Evolutionary conservation across 2,797 vertebrate genomes (phyloP).

Genomic region (Sebastes minor): DNA sequence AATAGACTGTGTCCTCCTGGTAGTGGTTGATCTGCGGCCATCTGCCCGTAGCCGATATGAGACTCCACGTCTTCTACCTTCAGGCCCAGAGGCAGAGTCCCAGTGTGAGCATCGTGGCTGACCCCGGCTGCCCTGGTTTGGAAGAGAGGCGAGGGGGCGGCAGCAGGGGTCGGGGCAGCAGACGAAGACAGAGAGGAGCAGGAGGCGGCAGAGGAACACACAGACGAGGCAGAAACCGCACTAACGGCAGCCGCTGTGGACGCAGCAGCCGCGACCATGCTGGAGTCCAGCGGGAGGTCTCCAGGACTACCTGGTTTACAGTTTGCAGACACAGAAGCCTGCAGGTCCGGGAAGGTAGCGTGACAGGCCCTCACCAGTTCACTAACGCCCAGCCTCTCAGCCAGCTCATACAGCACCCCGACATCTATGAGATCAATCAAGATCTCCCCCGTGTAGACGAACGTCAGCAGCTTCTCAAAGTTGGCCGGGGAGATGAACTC

Average conservation of each 20-base stretch:
- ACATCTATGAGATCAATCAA: constrained; percentile 95
- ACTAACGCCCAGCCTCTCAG: constrained; percentile 89
- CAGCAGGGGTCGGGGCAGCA: constrained; percentile 60
- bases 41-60: constrained; percentile 69
- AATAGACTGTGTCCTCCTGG: constrained; percentile 32
- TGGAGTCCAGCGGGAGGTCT: constrained; percentile 61
- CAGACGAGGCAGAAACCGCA: constrained; percentile 43
- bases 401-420: constrained; percentile 94
- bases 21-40: constrained; percentile 55
- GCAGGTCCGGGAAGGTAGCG: constrained; percentile 94
- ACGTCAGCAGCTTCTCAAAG: constrained; percentile 96
- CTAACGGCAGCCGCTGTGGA: constrained; percentile 1
- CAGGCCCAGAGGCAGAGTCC: constrained; percentile 68
- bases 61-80: constrained; percentile 86
- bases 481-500: constrained; percentile 94
- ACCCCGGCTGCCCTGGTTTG: constrained; percentile 32
- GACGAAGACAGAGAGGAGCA: constrained; percentile 85
- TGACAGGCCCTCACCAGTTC: constrained; percentile 93
- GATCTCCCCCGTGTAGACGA: constrained; percentile 95
- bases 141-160: constrained; percentile 66
- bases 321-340: constrained; percentile 81
- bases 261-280: not conserved
- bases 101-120: not conserved
- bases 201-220: constrained; percentile 78
- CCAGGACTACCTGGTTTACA: constrained; percentile 30